Base-by-base conservation (phyloP, 2,797 vertebrate genomes). In the Buceros bicornis region DNA sequence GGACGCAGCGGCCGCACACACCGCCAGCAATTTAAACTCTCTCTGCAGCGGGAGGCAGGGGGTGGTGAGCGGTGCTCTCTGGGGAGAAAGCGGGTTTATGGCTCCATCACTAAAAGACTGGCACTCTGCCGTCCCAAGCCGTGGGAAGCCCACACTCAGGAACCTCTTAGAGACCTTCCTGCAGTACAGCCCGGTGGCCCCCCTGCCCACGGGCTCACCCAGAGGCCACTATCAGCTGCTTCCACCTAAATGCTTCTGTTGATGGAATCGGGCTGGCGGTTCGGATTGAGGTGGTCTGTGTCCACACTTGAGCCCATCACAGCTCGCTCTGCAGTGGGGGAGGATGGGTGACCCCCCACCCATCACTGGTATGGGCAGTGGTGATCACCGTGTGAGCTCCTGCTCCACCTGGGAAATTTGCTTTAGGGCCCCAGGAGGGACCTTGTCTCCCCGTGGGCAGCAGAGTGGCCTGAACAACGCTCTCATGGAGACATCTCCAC, bases 121-220 rank as follows among this genome's bases (percentile, higher is more conserved):
- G 19, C 33, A 64, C 56, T 47, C 11, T 76, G 31, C n/a, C 64
- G 58, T 71, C 82, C 53, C 33, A 31, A 50, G 48, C 8, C 2
- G 4, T 31, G 29, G 29, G 69, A 74, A 82, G 45, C 51, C 33
- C 65, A 25, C 22, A 31, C 6, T 33, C 18, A 12, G 8, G 33
- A 66, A 13, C 13, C 42, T 4, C 28, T 64, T 28, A 9, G n/a
- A 47, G 19, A n/a, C 7, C 17, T 43, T 43, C 29, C 67, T 37
- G 82, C 31, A 79, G 54, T 25, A 15, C 60, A 70, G 51, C 35
- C 48, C 3, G 2, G 16, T 4, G 7, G 35, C 31, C 22, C 29
- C 0, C 0, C 37, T 67, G 61, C 69, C 79, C 0, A 0, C 5
- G 22, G 47, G 54, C 31, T 67, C 48, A 57, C 8, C 22, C 58